These are phyloP conservation scores for Penaeus vannamei DNA, from an alignment of 1,140 invertebrate species.

Conservation along the genomic window DNA sequence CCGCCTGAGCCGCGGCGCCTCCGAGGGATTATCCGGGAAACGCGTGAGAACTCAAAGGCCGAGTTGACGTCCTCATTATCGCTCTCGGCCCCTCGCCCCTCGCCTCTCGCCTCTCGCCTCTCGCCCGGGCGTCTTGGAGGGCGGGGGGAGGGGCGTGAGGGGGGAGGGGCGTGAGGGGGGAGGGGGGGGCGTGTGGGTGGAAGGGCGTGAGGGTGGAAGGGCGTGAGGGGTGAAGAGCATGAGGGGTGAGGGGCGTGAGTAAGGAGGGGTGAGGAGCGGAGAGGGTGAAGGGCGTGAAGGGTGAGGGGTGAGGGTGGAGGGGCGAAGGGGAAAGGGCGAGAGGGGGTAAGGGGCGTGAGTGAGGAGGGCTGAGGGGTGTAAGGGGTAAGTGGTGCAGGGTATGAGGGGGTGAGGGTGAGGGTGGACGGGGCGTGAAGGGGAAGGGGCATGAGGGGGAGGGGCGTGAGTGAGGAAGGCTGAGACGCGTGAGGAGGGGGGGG, in stretches of 20 bases:
- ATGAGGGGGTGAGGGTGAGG: neutral
- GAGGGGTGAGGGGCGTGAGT: neutral
- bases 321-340: neutral
- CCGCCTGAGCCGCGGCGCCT: too few species aligned
- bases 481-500: neutral
- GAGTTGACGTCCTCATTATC: too few species aligned
- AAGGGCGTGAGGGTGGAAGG: neutral
- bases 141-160: neutral
- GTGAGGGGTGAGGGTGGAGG: too few species aligned
- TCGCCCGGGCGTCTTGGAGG: too few species aligned
- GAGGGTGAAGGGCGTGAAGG: neutral
- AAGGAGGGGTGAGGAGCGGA: too few species aligned
- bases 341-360: neutral
- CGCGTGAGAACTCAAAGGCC: too few species aligned
- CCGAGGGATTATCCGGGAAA: too few species aligned
- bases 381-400: neutral
- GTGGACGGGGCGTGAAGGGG: neutral
- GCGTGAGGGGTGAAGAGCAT: neutral
- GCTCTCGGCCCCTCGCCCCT: neutral
- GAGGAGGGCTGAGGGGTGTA: neutral
- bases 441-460: neutral
- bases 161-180: neutral
- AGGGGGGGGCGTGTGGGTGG: neutral
- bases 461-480: neutral
- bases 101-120: neutral